A percentile compares a stretch with the other conserved stretches of the same genome.
Conservation (phyloP, 2,113 vertebrate species). For the Chroicocephalus ridibundus region DNA sequence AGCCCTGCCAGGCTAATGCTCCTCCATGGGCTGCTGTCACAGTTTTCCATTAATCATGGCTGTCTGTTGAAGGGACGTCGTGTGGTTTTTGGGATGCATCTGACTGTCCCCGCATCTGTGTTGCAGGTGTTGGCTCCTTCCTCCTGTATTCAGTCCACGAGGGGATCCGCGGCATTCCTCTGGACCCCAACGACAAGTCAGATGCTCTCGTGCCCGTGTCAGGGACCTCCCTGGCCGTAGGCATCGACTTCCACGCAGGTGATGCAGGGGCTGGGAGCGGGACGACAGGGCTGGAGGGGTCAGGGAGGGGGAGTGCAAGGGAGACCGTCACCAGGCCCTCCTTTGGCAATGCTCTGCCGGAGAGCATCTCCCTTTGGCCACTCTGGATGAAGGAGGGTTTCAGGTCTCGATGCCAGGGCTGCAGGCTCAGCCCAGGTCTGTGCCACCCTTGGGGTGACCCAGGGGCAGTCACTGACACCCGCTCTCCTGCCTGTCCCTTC, state of each 20-base stretch:
- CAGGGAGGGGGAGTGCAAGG: fast-evolving
- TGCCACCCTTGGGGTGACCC: background rate
- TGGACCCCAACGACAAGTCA: slow-evolving; percentile 93
- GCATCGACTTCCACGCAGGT: slow-evolving; percentile 98
- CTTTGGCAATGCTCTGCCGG: background rate
- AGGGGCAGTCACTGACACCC: background rate
- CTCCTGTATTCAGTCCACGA: slow-evolving; percentile 95
- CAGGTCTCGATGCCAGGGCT: fast-evolving
- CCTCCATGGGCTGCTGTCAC: background rate
- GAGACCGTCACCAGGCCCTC: background rate
- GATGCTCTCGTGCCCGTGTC: slow-evolving; percentile 95
- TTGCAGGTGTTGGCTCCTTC: slow-evolving; percentile 92
- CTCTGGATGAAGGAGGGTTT: background rate
- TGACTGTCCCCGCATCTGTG: background rate
- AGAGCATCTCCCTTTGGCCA: fast-evolving
- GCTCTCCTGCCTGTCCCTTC: background rate
- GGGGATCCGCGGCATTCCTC: slow-evolving; percentile 93
- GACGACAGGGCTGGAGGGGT: background rate
- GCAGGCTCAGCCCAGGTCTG: background rate
- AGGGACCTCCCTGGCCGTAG: slow-evolving; percentile 92
- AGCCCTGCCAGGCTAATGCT: background rate
- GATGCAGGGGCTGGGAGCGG: background rate
- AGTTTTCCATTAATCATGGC: background rate
- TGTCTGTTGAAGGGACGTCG: background rate
- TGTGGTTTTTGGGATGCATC: background rate